These are phyloP conservation scores for Caerostris darwini DNA, from an alignment of 1,140 invertebrate genomes.

Conservation along the genomic window DNA sequence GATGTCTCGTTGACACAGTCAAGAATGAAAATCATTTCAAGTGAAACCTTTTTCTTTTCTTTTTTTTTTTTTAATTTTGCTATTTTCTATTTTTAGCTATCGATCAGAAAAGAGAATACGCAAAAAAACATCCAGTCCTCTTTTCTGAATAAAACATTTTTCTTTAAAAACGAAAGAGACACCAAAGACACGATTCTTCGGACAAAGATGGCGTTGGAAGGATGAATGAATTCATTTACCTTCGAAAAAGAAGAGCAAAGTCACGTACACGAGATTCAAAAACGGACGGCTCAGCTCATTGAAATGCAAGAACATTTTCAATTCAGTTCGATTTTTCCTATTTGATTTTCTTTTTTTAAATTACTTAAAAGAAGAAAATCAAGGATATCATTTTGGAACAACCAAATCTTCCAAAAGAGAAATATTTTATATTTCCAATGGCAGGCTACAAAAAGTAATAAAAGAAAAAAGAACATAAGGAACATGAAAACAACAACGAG, in stretches of 20 bases:
- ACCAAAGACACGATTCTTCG: not conserved
- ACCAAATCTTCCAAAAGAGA: no score
- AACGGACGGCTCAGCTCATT: not conserved
- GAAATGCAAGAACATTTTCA: not conserved
- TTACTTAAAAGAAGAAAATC: no score
- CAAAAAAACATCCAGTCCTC: not conserved
- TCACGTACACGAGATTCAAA: not conserved
- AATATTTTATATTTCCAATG: no score
- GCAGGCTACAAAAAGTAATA: no score
- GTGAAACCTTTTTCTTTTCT: not conserved
- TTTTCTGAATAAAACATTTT: not conserved
- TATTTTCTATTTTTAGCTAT: not conserved
- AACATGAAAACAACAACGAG: no score
- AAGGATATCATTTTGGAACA: no score
- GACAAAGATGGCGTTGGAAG: not conserved
- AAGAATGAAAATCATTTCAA: no score
- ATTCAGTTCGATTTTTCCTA: not conserved
- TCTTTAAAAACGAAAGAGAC: not conserved
- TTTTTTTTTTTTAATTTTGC: not conserved
- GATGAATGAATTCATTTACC: not conserved
- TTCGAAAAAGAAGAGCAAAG: slow-evolving; percentile 19
- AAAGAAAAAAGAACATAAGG: no score
- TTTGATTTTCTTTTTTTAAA: no score
- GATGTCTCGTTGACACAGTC: no score
- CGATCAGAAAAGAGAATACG: not conserved